Evolutionary conservation across 2,113 vertebrate species (phyloP).

Genomic region (Scomber colias): DNA sequence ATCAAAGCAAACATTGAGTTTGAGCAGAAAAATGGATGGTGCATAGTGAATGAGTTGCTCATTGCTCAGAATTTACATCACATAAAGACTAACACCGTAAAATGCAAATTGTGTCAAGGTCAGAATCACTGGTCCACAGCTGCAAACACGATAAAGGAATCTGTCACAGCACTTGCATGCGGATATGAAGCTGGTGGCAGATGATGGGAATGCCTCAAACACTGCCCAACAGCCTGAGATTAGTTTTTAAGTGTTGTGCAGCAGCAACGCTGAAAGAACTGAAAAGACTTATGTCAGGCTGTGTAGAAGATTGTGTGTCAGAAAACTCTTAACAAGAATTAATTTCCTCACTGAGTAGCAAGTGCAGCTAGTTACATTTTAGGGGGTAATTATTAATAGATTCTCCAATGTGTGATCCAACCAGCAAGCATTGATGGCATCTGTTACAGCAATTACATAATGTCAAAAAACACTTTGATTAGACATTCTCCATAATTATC

Average conservation of each 20-base stretch:
- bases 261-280: not conserved
- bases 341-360: not conserved
- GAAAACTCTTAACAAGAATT: not conserved
- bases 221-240: not conserved
- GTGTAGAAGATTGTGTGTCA: not conserved
- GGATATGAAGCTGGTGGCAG: not conserved
- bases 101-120: not conserved
- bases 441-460: not conserved
- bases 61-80: not conserved
- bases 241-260: conserved; percentile 1
- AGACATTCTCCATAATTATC: conserved; percentile 10
- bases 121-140: not conserved
- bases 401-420: not conserved
- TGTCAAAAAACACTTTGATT: not conserved
- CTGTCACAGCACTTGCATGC: not conserved
- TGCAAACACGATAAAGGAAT: not conserved
- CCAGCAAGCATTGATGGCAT: not conserved
- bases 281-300: not conserved
- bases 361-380: not conserved
- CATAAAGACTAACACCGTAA: not conserved
- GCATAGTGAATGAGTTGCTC: no score
- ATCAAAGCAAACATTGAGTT: not conserved
- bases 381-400: not conserved
- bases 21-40: not conserved
- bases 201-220: not conserved